Conservation (phyloP, 2,113 vertebrate species). For the Nycticebus coucang region DNA sequence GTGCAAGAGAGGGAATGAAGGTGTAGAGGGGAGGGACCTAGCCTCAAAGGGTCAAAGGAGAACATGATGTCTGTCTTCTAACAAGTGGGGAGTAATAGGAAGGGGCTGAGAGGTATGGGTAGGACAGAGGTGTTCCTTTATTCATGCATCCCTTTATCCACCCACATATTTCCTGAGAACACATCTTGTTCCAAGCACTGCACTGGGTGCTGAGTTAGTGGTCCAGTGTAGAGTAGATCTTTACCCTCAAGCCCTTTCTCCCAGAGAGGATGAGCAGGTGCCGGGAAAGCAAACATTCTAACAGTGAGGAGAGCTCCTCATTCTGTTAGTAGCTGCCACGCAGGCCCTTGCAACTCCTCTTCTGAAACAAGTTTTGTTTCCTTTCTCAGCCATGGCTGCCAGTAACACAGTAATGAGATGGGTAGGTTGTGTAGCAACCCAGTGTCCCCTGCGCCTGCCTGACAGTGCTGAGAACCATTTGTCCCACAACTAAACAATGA, state of each 20-base stretch:
- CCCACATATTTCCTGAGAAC: background rate
- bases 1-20: background rate
- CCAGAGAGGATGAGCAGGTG: too few species aligned
- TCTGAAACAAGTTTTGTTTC: background rate
- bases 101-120: background rate
- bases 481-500: constrained; percentile 46
- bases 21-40: background rate
- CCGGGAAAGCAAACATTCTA: background rate
- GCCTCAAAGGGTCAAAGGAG: background rate
- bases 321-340: background rate
- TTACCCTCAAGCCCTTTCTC: background rate
- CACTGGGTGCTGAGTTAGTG: background rate
- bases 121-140: background rate
- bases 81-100: background rate
- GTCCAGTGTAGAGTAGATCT: rapidly evolving
- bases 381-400: background rate
- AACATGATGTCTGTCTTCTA: background rate
- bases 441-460: background rate
- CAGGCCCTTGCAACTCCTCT: background rate
- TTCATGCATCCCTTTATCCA: background rate
- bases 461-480: constrained; percentile 22
- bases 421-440: background rate
- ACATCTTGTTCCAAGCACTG: rapidly evolving
- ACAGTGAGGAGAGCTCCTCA: background rate
- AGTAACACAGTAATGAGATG: constrained; percentile 41